phyloP scores from a whole-genome alignment of 2,113 vertebrate species.

The Grantiella picta region DNA sequence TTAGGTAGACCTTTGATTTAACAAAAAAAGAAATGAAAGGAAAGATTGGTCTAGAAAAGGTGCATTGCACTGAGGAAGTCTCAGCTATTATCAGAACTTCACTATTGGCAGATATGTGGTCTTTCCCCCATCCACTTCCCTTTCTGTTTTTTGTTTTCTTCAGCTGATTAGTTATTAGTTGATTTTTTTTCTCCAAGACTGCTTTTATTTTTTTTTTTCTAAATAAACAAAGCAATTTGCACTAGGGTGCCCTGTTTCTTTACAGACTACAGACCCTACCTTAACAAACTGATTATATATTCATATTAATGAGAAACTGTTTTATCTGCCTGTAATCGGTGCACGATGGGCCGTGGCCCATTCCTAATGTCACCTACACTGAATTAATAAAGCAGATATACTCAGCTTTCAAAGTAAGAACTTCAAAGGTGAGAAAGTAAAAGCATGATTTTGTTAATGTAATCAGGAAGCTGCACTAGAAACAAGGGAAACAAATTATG shows the following conservation, averaged over 20 bases:
- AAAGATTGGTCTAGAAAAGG: background rate
- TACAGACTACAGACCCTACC: background rate
- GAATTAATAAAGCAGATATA: background rate
- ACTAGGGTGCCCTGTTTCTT: background rate
- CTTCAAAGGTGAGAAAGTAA: conserved; percentile 1
- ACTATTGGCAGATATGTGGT: background rate
- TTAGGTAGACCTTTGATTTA: background rate
- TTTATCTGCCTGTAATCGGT: background rate
- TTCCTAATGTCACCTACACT: background rate
- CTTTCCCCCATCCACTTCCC: background rate
- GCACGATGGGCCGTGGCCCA: background rate
- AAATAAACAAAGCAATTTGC: background rate
- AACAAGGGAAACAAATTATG: conserved; percentile 20
- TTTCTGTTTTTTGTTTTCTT: background rate
- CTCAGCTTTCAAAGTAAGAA: background rate
- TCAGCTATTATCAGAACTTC: background rate
- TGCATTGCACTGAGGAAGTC: background rate
- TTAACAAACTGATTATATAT: background rate
- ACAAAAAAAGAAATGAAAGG: background rate
- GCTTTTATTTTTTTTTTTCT: background rate
- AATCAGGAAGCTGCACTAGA: background rate
- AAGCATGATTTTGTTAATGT: background rate
- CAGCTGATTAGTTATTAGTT: background rate
- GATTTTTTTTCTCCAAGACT: background rate
- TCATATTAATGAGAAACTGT: background rate